Evolutionary conservation across 2,797 vertebrate species (phyloP).

Genomic region (Diglossa cyanea): DNA sequence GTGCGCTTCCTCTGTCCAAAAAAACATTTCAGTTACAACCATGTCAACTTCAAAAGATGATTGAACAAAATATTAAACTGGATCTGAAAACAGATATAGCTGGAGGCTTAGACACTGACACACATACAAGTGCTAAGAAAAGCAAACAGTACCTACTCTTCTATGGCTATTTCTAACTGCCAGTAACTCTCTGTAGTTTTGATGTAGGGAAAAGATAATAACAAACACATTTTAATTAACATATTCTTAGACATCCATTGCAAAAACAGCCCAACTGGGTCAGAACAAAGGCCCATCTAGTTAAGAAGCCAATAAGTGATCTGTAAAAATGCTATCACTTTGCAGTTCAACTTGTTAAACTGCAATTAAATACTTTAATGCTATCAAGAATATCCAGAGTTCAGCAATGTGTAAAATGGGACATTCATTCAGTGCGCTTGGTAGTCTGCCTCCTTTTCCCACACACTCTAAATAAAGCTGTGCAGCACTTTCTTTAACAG

Average conservation of each 20-base stretch:
- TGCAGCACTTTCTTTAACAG: not conserved
- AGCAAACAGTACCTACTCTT: not conserved
- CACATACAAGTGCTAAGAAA: not conserved
- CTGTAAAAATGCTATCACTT: not conserved
- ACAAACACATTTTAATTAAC: not conserved
- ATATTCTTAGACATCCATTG: not conserved
- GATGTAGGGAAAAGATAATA: not conserved
- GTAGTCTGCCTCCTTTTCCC: not conserved
- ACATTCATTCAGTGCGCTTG: not conserved
- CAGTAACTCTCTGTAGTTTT: not conserved
- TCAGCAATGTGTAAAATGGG: not conserved
- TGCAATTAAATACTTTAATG: not conserved
- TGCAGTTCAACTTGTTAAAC: not conserved
- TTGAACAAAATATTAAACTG: not conserved
- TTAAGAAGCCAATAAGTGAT: not conserved
- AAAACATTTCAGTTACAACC: not conserved
- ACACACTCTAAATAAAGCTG: not conserved
- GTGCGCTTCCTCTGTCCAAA: constrained; percentile 90
- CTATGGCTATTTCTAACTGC: not conserved
- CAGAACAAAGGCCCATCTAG: not conserved
- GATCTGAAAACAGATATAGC: not conserved
- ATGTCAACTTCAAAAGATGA: not conserved
- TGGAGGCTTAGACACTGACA: not conserved
- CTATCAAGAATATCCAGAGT: not conserved
- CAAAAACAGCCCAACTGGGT: not conserved